A percentile compares a stretch with the other conserved stretches of the same genome.
phyloP scores from a whole-genome alignment of 2,113 vertebrate species.

The Gambusia affinis region DNA sequence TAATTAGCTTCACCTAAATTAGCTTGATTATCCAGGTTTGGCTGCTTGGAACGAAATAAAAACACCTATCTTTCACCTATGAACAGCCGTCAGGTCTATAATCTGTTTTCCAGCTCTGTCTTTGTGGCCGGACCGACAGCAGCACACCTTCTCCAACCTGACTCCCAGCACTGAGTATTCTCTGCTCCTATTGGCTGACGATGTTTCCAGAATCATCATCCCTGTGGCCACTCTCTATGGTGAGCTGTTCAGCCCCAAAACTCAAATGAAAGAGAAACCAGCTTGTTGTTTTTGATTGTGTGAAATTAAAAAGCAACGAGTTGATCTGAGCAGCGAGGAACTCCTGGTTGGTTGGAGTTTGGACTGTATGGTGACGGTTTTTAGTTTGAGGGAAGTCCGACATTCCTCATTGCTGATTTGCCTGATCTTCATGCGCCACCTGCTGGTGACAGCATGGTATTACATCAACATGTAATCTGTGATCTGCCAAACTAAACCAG shows the following conservation, averaged over 20 bases:
- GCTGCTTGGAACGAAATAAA: too few relatives aligned
- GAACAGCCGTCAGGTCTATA: not conserved
- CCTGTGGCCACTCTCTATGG: constrained; percentile 50
- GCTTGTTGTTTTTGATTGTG: not conserved
- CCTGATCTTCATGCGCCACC: too few relatives aligned
- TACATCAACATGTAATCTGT: not conserved
- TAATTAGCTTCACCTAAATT: too few relatives aligned
- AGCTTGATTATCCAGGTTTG: too few relatives aligned
- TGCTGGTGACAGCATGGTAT: not conserved
- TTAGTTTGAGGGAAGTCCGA: too few relatives aligned
- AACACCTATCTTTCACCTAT: too few relatives aligned
- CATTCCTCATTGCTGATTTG: too few relatives aligned
- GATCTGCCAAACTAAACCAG: not conserved
- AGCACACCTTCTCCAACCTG: constrained; percentile 57
- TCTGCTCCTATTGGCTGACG: constrained; percentile 38
- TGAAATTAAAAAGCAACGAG: not conserved
- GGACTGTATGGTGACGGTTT: too few relatives aligned
- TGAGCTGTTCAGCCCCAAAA: constrained; percentile 25
- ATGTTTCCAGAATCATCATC: constrained; percentile 9
- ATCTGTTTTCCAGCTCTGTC: constrained; percentile 23
- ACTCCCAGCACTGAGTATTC: constrained; percentile 49
- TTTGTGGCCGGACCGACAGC: constrained; percentile 47
- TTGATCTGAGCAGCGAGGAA: too few relatives aligned
- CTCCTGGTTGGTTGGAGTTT: too few relatives aligned
- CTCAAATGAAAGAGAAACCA: not conserved